Evolutionary conservation across 2,797 vertebrate genomes (phyloP).

Genomic region (Pelodytes ibericus): DNA sequence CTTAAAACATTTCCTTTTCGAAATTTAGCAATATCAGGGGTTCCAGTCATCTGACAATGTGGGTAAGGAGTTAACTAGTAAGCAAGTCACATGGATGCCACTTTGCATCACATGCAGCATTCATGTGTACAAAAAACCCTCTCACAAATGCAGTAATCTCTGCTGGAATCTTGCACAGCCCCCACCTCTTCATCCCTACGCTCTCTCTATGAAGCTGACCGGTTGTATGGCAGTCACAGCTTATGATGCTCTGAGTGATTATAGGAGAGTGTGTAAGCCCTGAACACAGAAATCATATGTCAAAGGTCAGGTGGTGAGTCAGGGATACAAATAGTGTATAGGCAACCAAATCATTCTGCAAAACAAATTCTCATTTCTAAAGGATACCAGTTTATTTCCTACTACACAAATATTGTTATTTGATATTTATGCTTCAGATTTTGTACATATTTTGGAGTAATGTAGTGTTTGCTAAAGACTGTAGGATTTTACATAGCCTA

Average conservation of each 20-base stretch:
- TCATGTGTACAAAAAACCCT: conserved; percentile 74
- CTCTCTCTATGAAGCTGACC: conserved; percentile 55
- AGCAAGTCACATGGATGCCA: conserved; percentile 79
- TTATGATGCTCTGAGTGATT: conserved; percentile 20
- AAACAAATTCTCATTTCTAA: no score
- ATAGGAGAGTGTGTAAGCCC: neutral
- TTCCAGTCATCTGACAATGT: neutral
- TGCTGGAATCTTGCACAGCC: conserved; percentile 64
- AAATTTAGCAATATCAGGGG: conserved; percentile 6
- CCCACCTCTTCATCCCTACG: conserved; percentile 27
- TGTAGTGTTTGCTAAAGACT: no score
- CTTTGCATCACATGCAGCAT: conserved; percentile 81
- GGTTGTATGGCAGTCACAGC: conserved; percentile 59
- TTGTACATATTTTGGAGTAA: no score
- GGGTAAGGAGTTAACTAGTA: conserved; percentile 56
- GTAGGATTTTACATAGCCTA: no score
- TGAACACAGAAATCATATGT: conserved; percentile 5
- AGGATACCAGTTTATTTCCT: no score
- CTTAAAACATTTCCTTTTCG: conserved; percentile 15
- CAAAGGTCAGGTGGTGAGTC: conserved; percentile 2
- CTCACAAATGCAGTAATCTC: conserved; percentile 68
- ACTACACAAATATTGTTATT: no score
- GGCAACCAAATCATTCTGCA: no score
- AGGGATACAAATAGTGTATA: no score
- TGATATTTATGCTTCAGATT: no score